phyloP scores from a whole-genome alignment of 2,113 vertebrate genomes.

The Pseudopodoces humilis region DNA sequence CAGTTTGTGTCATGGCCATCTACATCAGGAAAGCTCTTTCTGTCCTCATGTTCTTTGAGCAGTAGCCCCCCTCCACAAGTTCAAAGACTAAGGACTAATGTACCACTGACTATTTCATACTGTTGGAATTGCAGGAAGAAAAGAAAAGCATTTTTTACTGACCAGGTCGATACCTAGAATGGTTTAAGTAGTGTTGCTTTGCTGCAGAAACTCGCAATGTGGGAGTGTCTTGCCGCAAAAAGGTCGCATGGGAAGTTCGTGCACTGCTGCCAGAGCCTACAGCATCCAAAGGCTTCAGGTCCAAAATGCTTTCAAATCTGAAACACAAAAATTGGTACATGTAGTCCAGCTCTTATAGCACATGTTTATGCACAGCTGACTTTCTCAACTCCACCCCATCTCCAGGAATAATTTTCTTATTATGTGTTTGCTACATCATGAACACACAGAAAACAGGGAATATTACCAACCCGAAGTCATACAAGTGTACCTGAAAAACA shows the following conservation, averaged over 20 bases:
- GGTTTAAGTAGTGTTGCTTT: slow-evolving; percentile 89
- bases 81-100: neutral
- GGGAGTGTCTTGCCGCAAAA: slow-evolving; percentile 79
- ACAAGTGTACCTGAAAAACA: neutral
- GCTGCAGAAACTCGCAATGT: slow-evolving; percentile 79
- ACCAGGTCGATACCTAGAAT: slow-evolving; percentile 94
- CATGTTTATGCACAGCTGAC: neutral
- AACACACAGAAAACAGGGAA: neutral
- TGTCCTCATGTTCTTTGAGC: neutral
- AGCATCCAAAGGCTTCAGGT: slow-evolving; percentile 81
- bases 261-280: slow-evolving; percentile 77
- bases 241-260: slow-evolving; percentile 72
- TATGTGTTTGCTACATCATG: neutral
- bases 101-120: neutral
- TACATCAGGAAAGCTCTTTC: neutral
- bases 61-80: neutral
- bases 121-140: neutral
- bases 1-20: neutral
- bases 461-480: neutral
- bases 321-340: neutral
- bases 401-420: neutral
- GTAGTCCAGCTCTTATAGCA: neutral
- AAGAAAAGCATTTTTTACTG: slow-evolving; percentile 34
- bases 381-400: neutral
- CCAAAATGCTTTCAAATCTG: slow-evolving; percentile 88